Base-by-base conservation (phyloP, 2,888 invertebrate genomes). In the Cheilosia soror region DNA sequence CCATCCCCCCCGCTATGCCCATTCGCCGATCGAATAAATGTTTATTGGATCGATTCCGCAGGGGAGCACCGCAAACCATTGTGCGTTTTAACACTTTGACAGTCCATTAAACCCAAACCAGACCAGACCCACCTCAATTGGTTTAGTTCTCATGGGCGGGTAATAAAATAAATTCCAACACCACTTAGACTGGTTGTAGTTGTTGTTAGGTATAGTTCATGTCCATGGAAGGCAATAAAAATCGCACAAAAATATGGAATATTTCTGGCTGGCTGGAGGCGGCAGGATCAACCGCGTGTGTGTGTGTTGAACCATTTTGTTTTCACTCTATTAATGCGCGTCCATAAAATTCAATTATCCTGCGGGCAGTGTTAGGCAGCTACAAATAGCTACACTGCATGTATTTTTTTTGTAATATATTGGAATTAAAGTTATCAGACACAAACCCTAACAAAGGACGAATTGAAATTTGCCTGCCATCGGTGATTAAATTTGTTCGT, bases 311-410 rank as follows among this genome's bases (percentile, higher is more conserved):
- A 49, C 37, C 57, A 63, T 25, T 69, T 63, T 40, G 57, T 33
- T 69, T 65, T 51, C 76, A 60, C 63, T 76, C 60, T 47, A 58
- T 65, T 71, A 55, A 40, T 57, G 13, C 42, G 51, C 57, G 49
- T 42, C 42, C 5, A 42, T 66, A 42, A 60, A 82, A 77, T 66
- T 82, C 71, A 82, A 82, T 77, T 77, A 72, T 4, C 77, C 72
- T 37, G 40, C 44, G 53, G 9, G 6, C 29, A 11, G 47, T 31
- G 60, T 58, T 63, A 63, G 65, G 55, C 60, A 63, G 63, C 31
- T 68, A 63, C 66, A 51, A 51, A 47, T 47, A n/a, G 44, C 7
- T n/a, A 5, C n/a, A 0, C 4, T 1, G 15, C 0, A 25, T 1
- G 6, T 2, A 11, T 25, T 13, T 33, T 58, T 20, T 11, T 37